These are phyloP conservation scores for Netelia melanura DNA, from an alignment of 2,888 invertebrate species.

Conservation along the genomic window DNA sequence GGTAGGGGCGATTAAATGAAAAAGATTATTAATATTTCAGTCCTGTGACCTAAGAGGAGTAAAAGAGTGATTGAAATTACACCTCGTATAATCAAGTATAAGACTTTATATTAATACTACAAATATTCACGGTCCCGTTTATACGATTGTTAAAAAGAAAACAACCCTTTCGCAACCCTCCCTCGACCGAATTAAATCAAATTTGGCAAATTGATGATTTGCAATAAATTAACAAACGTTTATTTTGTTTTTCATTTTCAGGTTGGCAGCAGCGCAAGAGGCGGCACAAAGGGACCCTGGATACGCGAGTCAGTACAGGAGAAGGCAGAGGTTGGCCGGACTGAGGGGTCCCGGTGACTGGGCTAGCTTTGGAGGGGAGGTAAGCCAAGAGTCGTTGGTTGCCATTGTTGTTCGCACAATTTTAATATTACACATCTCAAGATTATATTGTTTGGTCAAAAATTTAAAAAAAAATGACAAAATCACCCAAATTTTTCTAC, in stretches of 20 bases:
- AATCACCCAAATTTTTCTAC: too few relatives aligned
- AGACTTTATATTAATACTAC: too few relatives aligned
- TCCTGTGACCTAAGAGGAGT: neutral
- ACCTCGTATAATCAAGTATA: neutral
- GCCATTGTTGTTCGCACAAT: neutral
- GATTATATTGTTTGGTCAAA: too few relatives aligned
- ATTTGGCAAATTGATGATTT: neutral
- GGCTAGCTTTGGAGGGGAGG: slow-evolving; percentile 85
- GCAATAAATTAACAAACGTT: neutral
- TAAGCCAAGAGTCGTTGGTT: slow-evolving; percentile 67
- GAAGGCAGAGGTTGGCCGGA: slow-evolving; percentile 84
- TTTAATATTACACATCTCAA: neutral
- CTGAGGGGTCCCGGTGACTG: slow-evolving; percentile 85
- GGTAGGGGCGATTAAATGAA: slow-evolving; percentile 17
- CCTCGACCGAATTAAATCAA: neutral
- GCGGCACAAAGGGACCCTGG: slow-evolving; percentile 88
- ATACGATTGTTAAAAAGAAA: neutral
- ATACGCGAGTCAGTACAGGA: slow-evolving; percentile 84
- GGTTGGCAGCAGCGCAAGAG: slow-evolving; percentile 98
- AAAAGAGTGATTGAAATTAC: neutral
- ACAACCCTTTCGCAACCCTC: neutral
- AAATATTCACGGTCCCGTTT: too few relatives aligned
- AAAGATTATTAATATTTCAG: slow-evolving; percentile 31
- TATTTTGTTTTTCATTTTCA: slow-evolving; percentile 82
- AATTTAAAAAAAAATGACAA: too few relatives aligned